Conservation (phyloP, 2,113 vertebrate species). For the Pagrus major region DNA sequence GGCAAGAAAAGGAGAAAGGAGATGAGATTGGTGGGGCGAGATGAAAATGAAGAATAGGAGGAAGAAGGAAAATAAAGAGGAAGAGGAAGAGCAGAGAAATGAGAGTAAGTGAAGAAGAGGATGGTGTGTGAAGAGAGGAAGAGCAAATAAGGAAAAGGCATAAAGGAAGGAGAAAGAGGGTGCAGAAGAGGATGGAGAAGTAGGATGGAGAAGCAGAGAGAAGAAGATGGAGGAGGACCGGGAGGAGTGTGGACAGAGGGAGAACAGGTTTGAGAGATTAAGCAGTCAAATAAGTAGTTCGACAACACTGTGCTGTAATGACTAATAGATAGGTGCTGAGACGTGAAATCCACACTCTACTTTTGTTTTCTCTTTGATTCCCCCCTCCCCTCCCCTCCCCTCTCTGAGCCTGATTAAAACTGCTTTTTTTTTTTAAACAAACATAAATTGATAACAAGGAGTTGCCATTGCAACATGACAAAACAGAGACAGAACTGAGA, state of each 20-base stretch:
- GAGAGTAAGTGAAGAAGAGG: background rate
- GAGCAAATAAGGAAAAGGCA: background rate
- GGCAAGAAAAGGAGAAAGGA: conserved; percentile 14
- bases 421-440: conserved; percentile 3
- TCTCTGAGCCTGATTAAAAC: conserved; percentile 47
- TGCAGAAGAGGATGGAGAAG: background rate
- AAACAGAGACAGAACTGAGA: conserved; percentile 24
- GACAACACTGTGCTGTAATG: background rate
- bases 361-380: conserved; percentile 54
- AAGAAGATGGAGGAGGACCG: background rate
- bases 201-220: background rate
- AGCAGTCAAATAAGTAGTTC: background rate
- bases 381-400: background rate
- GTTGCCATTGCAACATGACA: conserved; percentile 34
- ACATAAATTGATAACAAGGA: conserved; percentile 36
- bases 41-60: conserved; percentile 15
- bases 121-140: background rate
- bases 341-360: conserved; percentile 25
- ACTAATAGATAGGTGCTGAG: conserved; percentile 47
- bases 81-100: background rate
- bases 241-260: background rate
- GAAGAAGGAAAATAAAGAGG: too few species aligned
- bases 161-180: background rate
- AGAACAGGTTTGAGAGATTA: background rate
- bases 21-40: conserved; percentile 5